These are phyloP conservation scores for Rhodinocichla rosea DNA, from an alignment of 2,113 vertebrate genomes.

Conservation along the genomic window DNA sequence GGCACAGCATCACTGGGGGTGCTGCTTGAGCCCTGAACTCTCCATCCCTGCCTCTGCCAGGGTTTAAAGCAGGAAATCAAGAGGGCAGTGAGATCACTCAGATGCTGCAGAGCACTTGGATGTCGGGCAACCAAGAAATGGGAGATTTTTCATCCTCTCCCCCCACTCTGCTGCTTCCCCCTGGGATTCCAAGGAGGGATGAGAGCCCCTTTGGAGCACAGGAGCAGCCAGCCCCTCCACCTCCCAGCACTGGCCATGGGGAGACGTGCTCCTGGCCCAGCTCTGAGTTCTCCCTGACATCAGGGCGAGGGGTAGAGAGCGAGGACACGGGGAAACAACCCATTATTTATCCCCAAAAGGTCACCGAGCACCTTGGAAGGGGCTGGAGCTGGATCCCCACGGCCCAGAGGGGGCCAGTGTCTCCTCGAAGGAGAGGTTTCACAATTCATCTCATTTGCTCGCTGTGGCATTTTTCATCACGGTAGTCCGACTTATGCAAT, in stretches of 20 bases:
- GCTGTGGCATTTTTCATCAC: slow-evolving; percentile 39
- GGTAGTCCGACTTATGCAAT: slow-evolving; percentile 45
- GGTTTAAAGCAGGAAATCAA: neutral
- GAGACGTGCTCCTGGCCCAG: neutral
- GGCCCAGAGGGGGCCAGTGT: neutral
- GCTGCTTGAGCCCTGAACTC: neutral
- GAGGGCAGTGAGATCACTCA: neutral
- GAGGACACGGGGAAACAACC: neutral
- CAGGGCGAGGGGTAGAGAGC: neutral
- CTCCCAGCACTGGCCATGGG: neutral
- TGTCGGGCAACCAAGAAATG: rapidly evolving
- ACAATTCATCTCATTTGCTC: neutral
- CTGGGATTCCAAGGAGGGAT: neutral
- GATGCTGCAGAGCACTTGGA: neutral
- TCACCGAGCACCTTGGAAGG: slow-evolving; percentile 9
- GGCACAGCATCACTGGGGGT: rapidly evolving
- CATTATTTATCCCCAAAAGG: neutral
- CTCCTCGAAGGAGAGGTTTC: neutral
- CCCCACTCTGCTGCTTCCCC: rapidly evolving
- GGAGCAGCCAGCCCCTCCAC: neutral
- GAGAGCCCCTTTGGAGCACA: rapidly evolving
- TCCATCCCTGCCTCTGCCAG: rapidly evolving
- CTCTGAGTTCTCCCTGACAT: neutral
- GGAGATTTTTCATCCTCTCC: neutral
- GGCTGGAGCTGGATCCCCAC: neutral